Evolutionary conservation across 1,140 invertebrate genomes (phyloP), one percentile per base, ranked within the genome.

Genomic region (Centruroides vittatus): DNA sequence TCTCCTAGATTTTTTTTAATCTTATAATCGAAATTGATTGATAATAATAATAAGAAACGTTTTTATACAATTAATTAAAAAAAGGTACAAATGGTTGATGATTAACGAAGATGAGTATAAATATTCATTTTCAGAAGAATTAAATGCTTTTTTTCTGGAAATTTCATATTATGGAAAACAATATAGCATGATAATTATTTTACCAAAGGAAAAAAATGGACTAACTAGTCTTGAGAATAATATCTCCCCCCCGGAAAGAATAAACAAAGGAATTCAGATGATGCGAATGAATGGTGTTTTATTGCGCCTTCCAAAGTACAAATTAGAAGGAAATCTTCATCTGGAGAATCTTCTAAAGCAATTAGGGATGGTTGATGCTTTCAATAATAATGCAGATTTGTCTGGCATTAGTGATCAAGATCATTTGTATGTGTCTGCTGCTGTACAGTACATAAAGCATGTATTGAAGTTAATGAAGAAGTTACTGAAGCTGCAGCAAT

Each of bases 401-500:
- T 66, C 67, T 8, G 60, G 59, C 12, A 65, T 69, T n/a, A 62
- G 58, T 1, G 61, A 56, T n/a, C 50, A 61, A 41, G 57, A 34
- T 13, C 57, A 63, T 23, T 54, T 66, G n/a, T 50, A 64, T 12
- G 58, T 69, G 1, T 62, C 66, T 51, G 62, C 63, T 78, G 78
- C 92, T 6, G 69, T 88, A 9, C 89, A 92, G n/a, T n/a, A n/a
- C n/a, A n/a, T 68, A 87, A 88, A 69, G 83, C 86, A 12, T 82
- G 82, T 66, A 86, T 93, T 67, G 83, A 88, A 67, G 84, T 92
- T 0, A 84, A 85, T 61, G 88, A 92, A 73, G 79, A 87, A 68
- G 89, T 88, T 34, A 89, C 85, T 9, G 79, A 84, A 48, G 88
- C 87, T 8, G 77, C 82, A 9, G 86, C 84, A 0, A 83, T 84